Percentiles rank a stretch among this genome's conserved stretches.
phyloP scores from a whole-genome alignment of 2,113 vertebrate species.

The Merops nubicus region DNA sequence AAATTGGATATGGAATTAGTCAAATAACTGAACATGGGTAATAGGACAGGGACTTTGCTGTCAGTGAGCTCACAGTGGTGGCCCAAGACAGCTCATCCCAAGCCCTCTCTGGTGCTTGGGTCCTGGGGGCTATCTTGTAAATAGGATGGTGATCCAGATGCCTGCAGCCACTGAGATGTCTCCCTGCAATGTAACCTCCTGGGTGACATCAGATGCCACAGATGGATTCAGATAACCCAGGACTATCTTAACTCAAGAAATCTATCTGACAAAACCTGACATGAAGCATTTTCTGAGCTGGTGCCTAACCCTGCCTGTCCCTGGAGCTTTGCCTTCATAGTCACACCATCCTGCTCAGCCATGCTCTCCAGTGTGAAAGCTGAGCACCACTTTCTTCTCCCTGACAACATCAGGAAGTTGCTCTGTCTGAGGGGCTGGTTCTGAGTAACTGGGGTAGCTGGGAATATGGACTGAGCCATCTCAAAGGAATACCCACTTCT shows the following conservation, averaged over 20 bases:
- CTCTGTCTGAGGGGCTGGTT: neutral
- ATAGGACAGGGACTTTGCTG: neutral
- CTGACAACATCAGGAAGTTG: neutral
- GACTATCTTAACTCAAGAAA: neutral
- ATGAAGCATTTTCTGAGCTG: neutral
- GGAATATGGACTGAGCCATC: neutral
- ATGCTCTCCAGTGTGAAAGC: accelerated
- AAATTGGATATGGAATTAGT: neutral
- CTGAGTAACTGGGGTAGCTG: neutral
- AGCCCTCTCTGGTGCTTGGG: neutral
- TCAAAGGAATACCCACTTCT: neutral
- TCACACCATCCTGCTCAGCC: neutral
- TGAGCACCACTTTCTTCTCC: neutral
- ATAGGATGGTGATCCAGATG: neutral
- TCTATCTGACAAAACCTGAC: neutral
- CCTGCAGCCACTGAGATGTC: neutral
- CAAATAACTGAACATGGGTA: neutral
- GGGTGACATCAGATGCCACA: neutral
- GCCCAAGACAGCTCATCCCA: neutral
- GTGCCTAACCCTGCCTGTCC: neutral
- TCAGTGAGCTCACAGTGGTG: neutral
- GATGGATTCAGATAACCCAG: neutral
- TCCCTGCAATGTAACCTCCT: neutral
- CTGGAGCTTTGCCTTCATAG: neutral
- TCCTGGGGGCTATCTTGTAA: neutral